Evolutionary conservation across 2,113 vertebrate genomes (phyloP), one percentile per base, ranked within the genome.

Genomic region (Hippoglossus stenolepis): DNA sequence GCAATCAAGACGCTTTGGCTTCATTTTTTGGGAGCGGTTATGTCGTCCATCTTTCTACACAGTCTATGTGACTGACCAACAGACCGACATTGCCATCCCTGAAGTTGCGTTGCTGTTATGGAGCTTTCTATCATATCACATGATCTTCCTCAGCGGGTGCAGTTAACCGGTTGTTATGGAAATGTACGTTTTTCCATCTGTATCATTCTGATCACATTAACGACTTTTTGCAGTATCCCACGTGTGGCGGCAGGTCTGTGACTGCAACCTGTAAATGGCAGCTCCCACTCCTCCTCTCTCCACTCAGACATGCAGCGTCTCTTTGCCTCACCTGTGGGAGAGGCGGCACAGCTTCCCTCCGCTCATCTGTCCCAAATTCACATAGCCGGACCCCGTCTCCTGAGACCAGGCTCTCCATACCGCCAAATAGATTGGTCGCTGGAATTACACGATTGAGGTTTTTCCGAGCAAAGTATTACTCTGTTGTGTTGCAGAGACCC

Each of bases 401-500:
- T 13, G 90, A 83, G 90, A 90, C 53, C 9, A 54, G 70, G 76
- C 74, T 85, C 86, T 90, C 78, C 89, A 89, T 80, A 89, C 87
- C 76, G 73, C 74, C 85, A 83, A 89, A 91, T 89, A 91, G 89
- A 93, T 92, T 89, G 91, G 86, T 83, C 84, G 85, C 56, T 80
- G 85, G 75, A 90, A 93, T 89, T 83, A 84, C 85, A 78, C 69
- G 63, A 87, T 92, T 91, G 83, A 91, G 91, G 84, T 92, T 88
- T 88, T 40, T 86, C 77, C 43, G 84, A 86, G 65, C 73, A 74
- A 79, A 73, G 76, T 75, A 69, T 79, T 59, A 72, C 84, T 75
- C 38, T 51, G 77, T 58, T 64, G 84, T 65, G 88, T 91, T 85
- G 89, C 85, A 71, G 67, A 84, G 90, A 91, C 91, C 91, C 76